Evolutionary conservation across 1,140 invertebrate species (phyloP).

Genomic region (Macrobrachium nipponense): DNA sequence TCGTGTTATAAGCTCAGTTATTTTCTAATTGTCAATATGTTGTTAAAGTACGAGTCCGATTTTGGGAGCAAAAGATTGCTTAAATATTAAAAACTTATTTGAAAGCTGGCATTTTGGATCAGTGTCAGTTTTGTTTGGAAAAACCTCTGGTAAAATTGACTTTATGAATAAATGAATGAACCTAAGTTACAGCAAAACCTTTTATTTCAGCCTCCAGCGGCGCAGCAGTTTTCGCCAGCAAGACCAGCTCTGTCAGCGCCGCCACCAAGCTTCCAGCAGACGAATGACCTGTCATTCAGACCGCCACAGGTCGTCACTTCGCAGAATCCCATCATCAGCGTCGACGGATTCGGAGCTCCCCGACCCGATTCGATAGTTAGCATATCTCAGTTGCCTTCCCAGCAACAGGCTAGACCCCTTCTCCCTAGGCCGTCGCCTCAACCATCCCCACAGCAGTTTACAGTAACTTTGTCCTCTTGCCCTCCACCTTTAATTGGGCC

Average conservation of each 20-base stretch:
- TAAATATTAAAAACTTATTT: no score
- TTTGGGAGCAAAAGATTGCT: no score
- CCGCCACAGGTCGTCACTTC: neutral
- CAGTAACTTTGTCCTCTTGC: constrained; percentile 23
- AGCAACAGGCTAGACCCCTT: neutral
- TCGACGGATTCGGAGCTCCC: constrained; percentile 12
- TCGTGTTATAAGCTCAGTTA: no score
- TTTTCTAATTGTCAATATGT: no score
- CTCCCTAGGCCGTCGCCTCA: constrained; percentile 17
- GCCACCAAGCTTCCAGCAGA: neutral
- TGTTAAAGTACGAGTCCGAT: no score
- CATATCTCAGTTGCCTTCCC: neutral
- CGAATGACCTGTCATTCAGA: no score
- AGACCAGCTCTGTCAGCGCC: neutral
- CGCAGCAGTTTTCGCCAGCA: neutral
- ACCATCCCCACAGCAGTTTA: neutral
- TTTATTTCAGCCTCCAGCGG: neutral
- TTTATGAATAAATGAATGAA: neutral
- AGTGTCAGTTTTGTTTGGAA: neutral
- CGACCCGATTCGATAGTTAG: constrained; percentile 8
- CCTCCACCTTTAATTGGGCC: constrained; percentile 23
- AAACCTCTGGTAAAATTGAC: neutral
- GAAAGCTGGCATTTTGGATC: no score
- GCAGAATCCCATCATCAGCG: neutral
- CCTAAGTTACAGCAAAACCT: neutral